These are phyloP conservation scores for Achatina immaculata DNA, from an alignment of 1,140 invertebrate genomes.

Conservation along the genomic window DNA sequence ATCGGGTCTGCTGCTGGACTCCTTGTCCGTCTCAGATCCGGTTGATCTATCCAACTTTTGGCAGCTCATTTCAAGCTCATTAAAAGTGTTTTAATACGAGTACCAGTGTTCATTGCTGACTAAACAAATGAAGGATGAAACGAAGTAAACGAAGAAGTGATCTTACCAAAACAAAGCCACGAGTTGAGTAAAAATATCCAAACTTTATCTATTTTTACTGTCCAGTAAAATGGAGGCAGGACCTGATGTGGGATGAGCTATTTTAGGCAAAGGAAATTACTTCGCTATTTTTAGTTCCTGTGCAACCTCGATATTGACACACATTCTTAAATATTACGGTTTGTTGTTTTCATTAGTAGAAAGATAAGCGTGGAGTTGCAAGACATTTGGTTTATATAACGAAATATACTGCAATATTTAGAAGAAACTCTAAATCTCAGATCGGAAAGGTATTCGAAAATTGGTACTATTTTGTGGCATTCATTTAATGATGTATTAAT, in stretches of 20 bases:
- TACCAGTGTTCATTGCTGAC: neutral
- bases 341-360: too few species aligned
- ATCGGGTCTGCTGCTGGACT: too few species aligned
- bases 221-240: constrained; percentile 63
- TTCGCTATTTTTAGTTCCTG: constrained; percentile 33
- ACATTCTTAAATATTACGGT: neutral
- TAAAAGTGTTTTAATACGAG: neutral
- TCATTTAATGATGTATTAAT: too few species aligned
- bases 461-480: too few species aligned
- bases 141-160: constrained; percentile 7
- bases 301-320: neutral
- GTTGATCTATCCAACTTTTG: neutral
- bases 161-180: constrained; percentile 59
- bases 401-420: too few species aligned
- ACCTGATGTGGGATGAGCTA: constrained; percentile 60
- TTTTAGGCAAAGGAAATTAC: constrained; percentile 66
- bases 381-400: too few species aligned
- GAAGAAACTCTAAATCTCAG: too few species aligned
- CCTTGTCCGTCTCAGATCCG: constrained; percentile 23
- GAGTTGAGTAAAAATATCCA: constrained; percentile 63
- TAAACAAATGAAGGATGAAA: neutral
- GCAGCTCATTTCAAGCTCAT: neutral
- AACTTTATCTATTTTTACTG: constrained; percentile 67
- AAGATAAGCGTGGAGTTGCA: too few species aligned
- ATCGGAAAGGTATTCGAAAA: too few species aligned